Conservation (phyloP, 2,797 vertebrate species). For the Buceros bicornis region DNA sequence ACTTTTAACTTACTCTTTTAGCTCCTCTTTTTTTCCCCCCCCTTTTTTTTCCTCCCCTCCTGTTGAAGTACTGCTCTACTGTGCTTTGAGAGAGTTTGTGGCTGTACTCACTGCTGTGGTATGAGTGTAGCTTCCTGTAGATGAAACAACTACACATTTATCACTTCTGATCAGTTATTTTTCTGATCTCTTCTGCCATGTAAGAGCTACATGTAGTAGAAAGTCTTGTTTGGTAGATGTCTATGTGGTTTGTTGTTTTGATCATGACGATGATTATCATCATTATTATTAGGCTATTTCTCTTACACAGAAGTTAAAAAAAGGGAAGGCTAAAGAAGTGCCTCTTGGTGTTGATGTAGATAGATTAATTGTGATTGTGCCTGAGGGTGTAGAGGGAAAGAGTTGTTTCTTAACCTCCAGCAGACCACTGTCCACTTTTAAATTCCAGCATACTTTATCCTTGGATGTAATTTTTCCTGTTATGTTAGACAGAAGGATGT, state of each 20-base stretch:
- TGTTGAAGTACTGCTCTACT: background rate
- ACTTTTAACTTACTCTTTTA: background rate
- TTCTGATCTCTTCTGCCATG: background rate
- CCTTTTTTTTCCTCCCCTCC: rapidly evolving
- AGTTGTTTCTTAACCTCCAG: background rate
- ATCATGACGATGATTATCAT: too few relatives aligned
- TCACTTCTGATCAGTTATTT: background rate
- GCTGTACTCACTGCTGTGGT: background rate
- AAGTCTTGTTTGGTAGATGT: background rate
- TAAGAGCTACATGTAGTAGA: background rate
- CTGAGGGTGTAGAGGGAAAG: background rate
- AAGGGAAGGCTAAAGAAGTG: background rate
- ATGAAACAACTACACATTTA: background rate
- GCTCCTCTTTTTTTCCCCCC: background rate
- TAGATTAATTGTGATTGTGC: background rate
- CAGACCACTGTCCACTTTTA: background rate
- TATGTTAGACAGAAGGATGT: background rate
- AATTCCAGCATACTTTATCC: background rate
- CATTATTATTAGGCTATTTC: background rate
- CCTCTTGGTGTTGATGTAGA: background rate
- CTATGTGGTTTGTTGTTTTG: background rate
- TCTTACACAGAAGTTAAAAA: background rate
- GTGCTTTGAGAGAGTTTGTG: background rate
- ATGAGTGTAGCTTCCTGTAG: background rate
- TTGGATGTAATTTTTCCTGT: background rate